Conservation (phyloP, 2,113 vertebrate species). For the Tachysurus fulvidraco region DNA sequence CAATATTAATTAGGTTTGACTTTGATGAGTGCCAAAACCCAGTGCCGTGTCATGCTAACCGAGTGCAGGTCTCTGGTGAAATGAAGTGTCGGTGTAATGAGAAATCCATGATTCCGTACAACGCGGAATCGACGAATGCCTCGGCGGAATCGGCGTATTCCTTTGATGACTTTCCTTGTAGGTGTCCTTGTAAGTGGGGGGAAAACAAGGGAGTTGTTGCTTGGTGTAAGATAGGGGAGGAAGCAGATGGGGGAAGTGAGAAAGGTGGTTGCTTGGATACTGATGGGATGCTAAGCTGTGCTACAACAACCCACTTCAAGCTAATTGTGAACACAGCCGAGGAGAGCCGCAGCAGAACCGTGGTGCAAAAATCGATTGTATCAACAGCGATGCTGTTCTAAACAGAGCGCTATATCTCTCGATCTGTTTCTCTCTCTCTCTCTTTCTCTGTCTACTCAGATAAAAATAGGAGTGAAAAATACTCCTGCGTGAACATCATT, state of each 20-base stretch:
- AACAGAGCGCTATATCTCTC: background rate
- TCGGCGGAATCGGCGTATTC: constrained; percentile 10
- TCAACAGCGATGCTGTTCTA: constrained; percentile 34
- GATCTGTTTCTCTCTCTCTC: constrained; percentile 7
- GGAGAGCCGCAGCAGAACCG: constrained; percentile 47
- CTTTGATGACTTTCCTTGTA: constrained; percentile 21
- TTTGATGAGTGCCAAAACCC: constrained; percentile 36
- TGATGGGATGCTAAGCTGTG: constrained; percentile 52
- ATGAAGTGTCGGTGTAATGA: constrained; percentile 26
- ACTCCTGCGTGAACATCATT: constrained; percentile 3
- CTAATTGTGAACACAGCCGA: constrained; percentile 57
- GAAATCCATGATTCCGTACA: constrained; percentile 16
- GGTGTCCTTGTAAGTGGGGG: constrained; percentile 18
- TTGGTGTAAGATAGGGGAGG: constrained; percentile 19
- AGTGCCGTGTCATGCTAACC: constrained; percentile 28
- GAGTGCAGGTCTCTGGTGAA: constrained; percentile 24
- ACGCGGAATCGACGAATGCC: background rate
- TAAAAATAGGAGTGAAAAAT: constrained; percentile 36
- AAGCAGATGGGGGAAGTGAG: constrained; percentile 33
- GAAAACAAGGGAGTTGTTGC: constrained; percentile 15
- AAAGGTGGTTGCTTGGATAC: constrained; percentile 56
- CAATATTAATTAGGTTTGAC: constrained; percentile 42
- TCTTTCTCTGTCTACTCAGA: constrained; percentile 27
- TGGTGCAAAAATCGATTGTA: constrained; percentile 50
- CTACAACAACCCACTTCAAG: constrained; percentile 50